A percentile compares a stretch with the other conserved stretches of the same genome.
These are phyloP conservation scores for Cardinalis cardinalis DNA, from an alignment of 2,113 vertebrate species.

Conservation along the genomic window DNA sequence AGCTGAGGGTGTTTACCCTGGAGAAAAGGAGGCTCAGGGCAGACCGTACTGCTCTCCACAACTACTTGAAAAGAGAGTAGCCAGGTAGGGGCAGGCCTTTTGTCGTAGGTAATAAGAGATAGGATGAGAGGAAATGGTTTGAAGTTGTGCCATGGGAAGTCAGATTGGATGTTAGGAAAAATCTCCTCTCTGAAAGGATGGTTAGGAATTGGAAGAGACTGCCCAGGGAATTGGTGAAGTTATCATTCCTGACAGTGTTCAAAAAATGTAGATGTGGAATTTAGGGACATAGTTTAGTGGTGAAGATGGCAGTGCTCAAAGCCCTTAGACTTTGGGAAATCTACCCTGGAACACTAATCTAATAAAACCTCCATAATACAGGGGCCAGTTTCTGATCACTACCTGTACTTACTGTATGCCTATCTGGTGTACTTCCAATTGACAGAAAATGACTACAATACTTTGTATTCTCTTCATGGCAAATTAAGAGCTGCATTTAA, in stretches of 20 bases:
- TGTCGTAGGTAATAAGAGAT: not conserved
- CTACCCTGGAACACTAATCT: not conserved
- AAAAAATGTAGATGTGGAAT: not conserved
- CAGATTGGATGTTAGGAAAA: not conserved
- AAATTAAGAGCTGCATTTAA: not conserved
- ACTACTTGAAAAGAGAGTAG: not conserved
- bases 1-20: not conserved
- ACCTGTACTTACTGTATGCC: not conserved
- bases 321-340: not conserved
- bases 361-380: not conserved
- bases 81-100: not conserved
- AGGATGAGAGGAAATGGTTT: not conserved
- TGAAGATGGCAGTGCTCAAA: not conserved
- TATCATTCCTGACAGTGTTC: not conserved
- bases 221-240: not conserved
- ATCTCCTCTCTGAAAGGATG: not conserved
- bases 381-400: not conserved
- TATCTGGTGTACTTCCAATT: not conserved
- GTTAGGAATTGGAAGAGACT: not conserved
- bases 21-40: not conserved
- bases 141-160: not conserved
- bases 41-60: not conserved
- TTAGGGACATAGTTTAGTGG: not conserved
- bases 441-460: not conserved
- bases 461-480: not conserved